phyloP scores from a whole-genome alignment of 2,113 vertebrate genomes.

The Mastomys coucha region DNA sequence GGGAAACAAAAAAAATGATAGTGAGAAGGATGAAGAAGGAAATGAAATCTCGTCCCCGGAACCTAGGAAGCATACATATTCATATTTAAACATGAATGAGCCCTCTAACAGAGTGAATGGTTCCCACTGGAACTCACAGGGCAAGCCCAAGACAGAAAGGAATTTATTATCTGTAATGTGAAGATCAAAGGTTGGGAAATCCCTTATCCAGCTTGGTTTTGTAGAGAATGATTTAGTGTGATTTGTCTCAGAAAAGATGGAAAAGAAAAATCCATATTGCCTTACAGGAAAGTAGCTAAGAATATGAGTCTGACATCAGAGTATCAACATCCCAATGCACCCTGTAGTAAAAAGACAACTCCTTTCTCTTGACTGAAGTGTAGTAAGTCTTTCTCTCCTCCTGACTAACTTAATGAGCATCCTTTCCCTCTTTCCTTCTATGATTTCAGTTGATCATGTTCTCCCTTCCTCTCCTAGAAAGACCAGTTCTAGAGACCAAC shows the following conservation, averaged over 20 bases:
- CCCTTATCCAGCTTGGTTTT: background rate
- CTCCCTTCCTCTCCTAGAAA: background rate
- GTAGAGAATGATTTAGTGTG: background rate
- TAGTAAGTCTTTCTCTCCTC: background rate
- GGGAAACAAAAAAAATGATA: background rate
- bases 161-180: background rate
- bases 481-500: background rate
- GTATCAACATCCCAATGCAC: background rate
- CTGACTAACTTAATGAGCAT: background rate
- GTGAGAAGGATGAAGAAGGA: background rate
- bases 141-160: background rate
- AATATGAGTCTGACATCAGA: background rate
- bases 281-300: background rate
- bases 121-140: background rate
- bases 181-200: conserved; percentile 51
- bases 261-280: background rate
- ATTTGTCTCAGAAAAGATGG: background rate
- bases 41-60: conserved; percentile 56
- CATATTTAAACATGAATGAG: conserved; percentile 23
- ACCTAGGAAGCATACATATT: conserved; percentile 33
- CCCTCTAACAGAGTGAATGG: conserved; percentile 26
- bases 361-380: background rate
- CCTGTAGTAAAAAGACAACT: background rate
- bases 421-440: background rate
- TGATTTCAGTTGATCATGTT: background rate